A percentile compares a stretch with the other conserved stretches of the same genome.
Conservation (phyloP, 2,797 vertebrate species). For the Dicrostonyx torquatus region DNA sequence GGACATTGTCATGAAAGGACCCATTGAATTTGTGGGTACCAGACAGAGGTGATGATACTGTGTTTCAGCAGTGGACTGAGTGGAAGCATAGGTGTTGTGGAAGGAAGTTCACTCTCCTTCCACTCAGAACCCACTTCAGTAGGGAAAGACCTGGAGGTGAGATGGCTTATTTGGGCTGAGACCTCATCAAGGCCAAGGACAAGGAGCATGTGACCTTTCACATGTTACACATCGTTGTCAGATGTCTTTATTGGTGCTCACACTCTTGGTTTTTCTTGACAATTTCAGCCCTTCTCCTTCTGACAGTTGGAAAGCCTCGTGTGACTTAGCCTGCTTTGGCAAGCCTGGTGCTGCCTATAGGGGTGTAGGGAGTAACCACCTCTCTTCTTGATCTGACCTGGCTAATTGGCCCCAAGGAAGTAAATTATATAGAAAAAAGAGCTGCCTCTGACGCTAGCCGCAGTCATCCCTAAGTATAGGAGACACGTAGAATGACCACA, state of each 20-base stretch:
- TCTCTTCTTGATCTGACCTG: slow-evolving; percentile 74
- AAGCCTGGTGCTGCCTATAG: slow-evolving; percentile 35
- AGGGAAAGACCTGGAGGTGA: not conserved
- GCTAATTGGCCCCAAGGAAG: slow-evolving; percentile 74
- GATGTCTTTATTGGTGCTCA: slow-evolving; percentile 13
- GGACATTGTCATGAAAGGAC: not conserved
- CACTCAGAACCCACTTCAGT: not conserved
- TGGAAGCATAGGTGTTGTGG: slow-evolving; percentile 21
- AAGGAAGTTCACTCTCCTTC: slow-evolving; percentile 39
- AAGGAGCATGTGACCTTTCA: slow-evolving; percentile 16
- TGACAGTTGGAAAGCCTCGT: slow-evolving; percentile 57
- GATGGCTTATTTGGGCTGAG: slow-evolving; percentile 31
- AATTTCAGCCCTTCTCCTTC: not conserved
- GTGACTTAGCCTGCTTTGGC: slow-evolving; percentile 48
- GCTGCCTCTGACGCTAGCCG: slow-evolving; percentile 29
- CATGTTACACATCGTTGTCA: slow-evolving; percentile 7
- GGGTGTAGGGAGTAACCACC: slow-evolving; percentile 46
- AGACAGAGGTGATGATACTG: not conserved
- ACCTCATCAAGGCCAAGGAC: slow-evolving; percentile 35
- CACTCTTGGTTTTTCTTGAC: not conserved
- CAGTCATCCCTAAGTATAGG: slow-evolving; percentile 41
- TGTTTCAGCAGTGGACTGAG: slow-evolving; percentile 40
- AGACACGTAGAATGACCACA: slow-evolving; percentile 70
- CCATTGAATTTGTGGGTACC: slow-evolving; percentile 35
- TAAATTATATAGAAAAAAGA: slow-evolving; percentile 70